These are phyloP conservation scores for Phoxinus dragarum DNA, from an alignment of 2,797 vertebrate species.

Conservation along the genomic window DNA sequence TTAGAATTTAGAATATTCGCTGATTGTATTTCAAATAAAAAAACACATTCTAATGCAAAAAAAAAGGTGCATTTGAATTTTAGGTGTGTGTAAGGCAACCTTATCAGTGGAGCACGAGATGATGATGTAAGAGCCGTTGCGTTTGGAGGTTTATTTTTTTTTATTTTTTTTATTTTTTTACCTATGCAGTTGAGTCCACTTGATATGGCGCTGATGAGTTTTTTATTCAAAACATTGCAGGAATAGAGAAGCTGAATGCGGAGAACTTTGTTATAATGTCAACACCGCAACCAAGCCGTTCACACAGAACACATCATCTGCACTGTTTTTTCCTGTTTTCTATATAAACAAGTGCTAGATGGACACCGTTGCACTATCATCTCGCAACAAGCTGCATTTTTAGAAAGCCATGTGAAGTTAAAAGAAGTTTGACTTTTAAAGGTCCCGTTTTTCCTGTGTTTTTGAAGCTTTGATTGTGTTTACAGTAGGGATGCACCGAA, in stretches of 20 bases:
- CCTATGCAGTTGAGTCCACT: neutral
- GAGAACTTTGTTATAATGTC: neutral
- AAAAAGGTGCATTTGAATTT: neutral
- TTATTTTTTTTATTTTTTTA: too few species aligned
- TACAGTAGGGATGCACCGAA: too few species aligned
- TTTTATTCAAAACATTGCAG: neutral
- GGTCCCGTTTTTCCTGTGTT: too few species aligned
- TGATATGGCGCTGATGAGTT: neutral
- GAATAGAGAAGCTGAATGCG: neutral
- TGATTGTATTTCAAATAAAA: neutral
- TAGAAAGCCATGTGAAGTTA: neutral
- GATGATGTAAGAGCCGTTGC: neutral
- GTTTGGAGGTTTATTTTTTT: too few species aligned
- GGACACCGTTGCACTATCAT: neutral
- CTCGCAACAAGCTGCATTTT: neutral
- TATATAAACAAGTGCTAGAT: neutral
- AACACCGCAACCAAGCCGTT: neutral
- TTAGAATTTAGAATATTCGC: rapidly evolving
- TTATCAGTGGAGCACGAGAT: neutral
- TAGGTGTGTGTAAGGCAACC: neutral
- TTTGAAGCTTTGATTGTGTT: too few species aligned
- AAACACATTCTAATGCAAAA: neutral
- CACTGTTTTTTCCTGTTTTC: neutral
- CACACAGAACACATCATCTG: neutral
- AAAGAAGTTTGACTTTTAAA: neutral